phyloP scores from a whole-genome alignment of 2,113 vertebrate species.

The Nothoprocta pentlandii region DNA sequence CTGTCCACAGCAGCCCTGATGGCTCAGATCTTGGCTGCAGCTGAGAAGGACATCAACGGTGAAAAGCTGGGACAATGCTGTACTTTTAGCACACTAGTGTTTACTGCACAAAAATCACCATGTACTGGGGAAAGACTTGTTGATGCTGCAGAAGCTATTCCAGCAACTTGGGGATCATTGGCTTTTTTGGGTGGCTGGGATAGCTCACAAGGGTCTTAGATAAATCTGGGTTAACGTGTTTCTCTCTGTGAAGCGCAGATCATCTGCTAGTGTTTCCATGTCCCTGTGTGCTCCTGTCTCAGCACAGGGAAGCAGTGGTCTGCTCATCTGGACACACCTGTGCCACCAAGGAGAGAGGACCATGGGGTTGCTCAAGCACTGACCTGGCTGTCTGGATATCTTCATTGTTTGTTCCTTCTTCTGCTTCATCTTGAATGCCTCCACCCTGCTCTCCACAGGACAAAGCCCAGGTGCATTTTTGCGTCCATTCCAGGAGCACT shows the following conservation, averaged over 20 bases:
- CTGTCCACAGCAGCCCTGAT: background rate
- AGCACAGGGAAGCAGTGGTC: rapidly evolving
- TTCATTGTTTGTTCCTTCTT: background rate
- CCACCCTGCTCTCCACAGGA: background rate
- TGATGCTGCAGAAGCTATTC: rapidly evolving
- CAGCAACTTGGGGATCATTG: background rate
- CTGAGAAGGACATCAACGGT: background rate
- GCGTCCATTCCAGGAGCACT: background rate
- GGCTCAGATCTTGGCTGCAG: background rate
- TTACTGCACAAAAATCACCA: background rate
- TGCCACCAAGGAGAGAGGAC: background rate
- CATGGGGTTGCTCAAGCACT: background rate
- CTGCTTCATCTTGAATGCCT: background rate
- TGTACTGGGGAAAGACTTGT: background rate
- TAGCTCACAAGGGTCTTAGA: background rate
- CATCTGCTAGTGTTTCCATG: background rate
- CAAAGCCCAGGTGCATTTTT: background rate
- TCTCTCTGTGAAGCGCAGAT: background rate
- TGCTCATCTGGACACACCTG: background rate
- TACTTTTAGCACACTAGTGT: background rate
- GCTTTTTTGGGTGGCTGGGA: background rate
- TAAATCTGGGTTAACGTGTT: background rate
- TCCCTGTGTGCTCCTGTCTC: background rate
- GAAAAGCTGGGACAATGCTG: rapidly evolving
- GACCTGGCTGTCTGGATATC: background rate